These are phyloP conservation scores for Cercopithecus hamlyni DNA, from an alignment of 2,797 vertebrate genomes.

Conservation along the genomic window DNA sequence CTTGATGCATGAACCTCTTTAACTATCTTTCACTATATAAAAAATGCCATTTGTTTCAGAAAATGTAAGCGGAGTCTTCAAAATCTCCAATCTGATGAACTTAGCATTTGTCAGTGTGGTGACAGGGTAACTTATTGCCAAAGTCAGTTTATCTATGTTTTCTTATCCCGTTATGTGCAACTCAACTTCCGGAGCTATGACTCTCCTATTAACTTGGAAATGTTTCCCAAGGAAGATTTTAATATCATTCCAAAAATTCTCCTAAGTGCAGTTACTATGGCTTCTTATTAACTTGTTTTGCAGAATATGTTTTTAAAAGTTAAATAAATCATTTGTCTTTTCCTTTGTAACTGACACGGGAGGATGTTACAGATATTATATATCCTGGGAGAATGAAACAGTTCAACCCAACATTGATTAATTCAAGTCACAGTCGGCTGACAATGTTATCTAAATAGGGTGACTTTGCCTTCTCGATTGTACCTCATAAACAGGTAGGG, in stretches of 20 bases:
- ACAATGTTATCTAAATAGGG: background rate
- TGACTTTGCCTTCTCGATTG: background rate
- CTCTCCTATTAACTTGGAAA: constrained; percentile 47
- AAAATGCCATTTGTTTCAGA: constrained; percentile 47
- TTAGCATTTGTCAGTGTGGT: background rate
- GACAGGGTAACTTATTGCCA: background rate
- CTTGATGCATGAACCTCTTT: background rate
- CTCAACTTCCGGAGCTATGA: constrained; percentile 38
- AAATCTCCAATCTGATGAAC: background rate
- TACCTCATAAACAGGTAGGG: background rate
- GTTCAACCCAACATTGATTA: background rate
- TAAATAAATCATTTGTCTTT: constrained; percentile 69
- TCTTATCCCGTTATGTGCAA: background rate
- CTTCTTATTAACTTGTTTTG: constrained; percentile 72
- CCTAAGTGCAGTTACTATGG: constrained; percentile 66
- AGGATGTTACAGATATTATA: background rate
- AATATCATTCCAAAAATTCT: constrained; percentile 69
- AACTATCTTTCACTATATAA: background rate
- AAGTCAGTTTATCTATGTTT: background rate
- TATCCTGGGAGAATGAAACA: background rate
- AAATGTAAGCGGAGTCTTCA: background rate
- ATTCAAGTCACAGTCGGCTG: background rate
- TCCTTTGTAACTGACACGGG: background rate
- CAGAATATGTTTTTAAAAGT: constrained; percentile 51
- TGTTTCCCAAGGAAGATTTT: constrained; percentile 63